A percentile compares a stretch with the other conserved stretches of the same genome.
phyloP scores from a whole-genome alignment of 2,888 invertebrate species.

The Polietes domitor region DNA sequence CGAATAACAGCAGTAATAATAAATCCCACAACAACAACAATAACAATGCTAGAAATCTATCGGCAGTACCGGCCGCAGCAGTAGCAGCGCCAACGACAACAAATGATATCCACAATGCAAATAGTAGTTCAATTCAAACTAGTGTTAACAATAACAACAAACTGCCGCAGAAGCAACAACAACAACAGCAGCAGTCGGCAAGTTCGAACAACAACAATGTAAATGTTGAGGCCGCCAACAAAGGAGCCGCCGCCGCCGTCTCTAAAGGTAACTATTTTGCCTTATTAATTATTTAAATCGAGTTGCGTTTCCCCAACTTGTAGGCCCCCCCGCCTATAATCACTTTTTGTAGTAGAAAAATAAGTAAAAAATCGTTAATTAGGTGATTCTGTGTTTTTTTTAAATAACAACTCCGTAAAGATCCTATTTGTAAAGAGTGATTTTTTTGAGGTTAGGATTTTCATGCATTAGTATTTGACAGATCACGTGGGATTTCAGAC shows the following conservation, averaged over 20 bases:
- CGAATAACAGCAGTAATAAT: slow-evolving; percentile 49
- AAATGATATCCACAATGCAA: slow-evolving; percentile 77
- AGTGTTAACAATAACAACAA: slow-evolving; percentile 69
- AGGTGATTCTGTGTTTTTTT: too few relatives aligned
- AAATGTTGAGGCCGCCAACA: slow-evolving; percentile 26
- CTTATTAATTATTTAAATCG: too few relatives aligned
- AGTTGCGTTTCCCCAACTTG: too few relatives aligned
- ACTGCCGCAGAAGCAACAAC: slow-evolving; percentile 51
- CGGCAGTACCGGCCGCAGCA: slow-evolving; percentile 44
- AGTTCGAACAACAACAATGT: slow-evolving; percentile 43
- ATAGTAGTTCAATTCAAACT: slow-evolving; percentile 73
- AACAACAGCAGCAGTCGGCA: slow-evolving; percentile 13
- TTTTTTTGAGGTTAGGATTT: too few relatives aligned
- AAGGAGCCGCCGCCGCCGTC: slow-evolving; percentile 13
- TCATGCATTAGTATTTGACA: too few relatives aligned
- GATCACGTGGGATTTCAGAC: too few relatives aligned
- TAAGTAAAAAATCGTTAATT: too few relatives aligned
- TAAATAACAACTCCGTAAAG: too few relatives aligned
- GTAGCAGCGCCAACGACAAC: slow-evolving; percentile 67
- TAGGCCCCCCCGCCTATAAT: too few relatives aligned
- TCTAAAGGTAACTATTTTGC: slow-evolving; percentile 50
- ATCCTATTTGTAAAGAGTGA: too few relatives aligned
- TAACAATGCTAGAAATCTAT: slow-evolving; percentile 59
- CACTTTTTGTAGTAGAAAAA: too few relatives aligned
- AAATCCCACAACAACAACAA: slow-evolving; percentile 54